These are phyloP conservation scores for Puma concolor DNA, from an alignment of 2,113 vertebrate genomes.

Conservation along the genomic window DNA sequence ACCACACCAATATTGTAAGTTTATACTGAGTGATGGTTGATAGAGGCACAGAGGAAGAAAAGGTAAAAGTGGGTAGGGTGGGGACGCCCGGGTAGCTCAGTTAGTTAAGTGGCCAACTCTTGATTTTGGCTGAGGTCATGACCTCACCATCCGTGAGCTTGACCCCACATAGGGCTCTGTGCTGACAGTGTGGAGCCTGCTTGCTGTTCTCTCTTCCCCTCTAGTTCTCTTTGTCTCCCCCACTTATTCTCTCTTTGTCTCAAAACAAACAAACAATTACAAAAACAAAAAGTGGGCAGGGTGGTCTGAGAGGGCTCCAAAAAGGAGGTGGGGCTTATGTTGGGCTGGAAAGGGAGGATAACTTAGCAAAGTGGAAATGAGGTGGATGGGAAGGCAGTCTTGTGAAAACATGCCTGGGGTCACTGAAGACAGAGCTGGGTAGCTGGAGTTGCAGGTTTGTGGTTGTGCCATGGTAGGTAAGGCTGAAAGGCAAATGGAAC, in stretches of 20 bases:
- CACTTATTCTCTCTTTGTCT: no score
- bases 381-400: not conserved
- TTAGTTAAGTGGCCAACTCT: no score
- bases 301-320: not conserved
- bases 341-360: not conserved
- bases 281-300: not conserved
- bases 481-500: constrained; percentile 8
- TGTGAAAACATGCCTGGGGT: not conserved
- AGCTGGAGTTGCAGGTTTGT: not conserved
- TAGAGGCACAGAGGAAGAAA: not conserved
- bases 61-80: not conserved
- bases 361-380: not conserved
- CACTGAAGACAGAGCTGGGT: not conserved
- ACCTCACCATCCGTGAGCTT: no score
- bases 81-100: no score
- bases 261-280: no score
- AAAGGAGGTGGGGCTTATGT: not conserved
- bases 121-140: no score
- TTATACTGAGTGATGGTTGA: not conserved
- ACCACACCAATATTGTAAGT: not conserved
- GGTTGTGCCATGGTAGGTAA: not conserved
- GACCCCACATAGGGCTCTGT: no score
- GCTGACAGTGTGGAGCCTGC: no score
- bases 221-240: no score
- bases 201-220: no score